These are phyloP conservation scores for Colistium nudipinnis DNA, from an alignment of 2,113 vertebrate genomes.

Conservation along the genomic window DNA sequence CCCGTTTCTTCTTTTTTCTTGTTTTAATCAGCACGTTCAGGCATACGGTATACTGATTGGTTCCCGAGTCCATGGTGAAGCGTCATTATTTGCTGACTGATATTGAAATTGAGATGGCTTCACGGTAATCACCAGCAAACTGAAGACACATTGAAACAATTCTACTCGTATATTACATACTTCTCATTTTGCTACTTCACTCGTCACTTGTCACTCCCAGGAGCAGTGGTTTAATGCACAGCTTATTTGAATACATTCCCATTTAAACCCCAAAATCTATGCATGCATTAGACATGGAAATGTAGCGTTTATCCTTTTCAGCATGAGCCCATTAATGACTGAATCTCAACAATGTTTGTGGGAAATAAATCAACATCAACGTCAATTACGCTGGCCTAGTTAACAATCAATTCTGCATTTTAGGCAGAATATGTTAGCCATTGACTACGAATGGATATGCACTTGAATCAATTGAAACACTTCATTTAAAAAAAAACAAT, in stretches of 20 bases:
- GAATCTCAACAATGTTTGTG: too few species aligned
- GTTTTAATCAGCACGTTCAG: slow-evolving; percentile 15
- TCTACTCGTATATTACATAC: slow-evolving; percentile 13
- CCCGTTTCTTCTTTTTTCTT: background rate
- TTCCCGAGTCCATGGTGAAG: slow-evolving; percentile 6
- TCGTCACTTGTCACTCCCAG: background rate
- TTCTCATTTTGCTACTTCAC: background rate
- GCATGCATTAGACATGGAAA: background rate
- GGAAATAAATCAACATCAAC: background rate
- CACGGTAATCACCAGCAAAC: slow-evolving; percentile 29
- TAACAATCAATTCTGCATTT: too few species aligned
- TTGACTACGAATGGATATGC: too few species aligned
- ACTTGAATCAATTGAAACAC: too few species aligned
- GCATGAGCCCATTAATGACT: too few species aligned
- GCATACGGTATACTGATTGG: slow-evolving; percentile 47
- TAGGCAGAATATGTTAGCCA: too few species aligned
- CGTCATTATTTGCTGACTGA: slow-evolving; percentile 23
- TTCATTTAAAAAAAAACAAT: background rate
- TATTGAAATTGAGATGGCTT: slow-evolving; percentile 7
- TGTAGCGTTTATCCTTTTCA: too few species aligned
- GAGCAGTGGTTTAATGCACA: background rate
- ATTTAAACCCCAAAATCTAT: background rate
- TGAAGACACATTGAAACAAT: background rate
- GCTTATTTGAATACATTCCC: background rate
- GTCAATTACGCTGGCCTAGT: too few species aligned